Percentiles rank a stretch among this genome's conserved stretches.
Evolutionary conservation across 1,140 invertebrate species (phyloP).

Genomic region (Drosophila bocki): DNA sequence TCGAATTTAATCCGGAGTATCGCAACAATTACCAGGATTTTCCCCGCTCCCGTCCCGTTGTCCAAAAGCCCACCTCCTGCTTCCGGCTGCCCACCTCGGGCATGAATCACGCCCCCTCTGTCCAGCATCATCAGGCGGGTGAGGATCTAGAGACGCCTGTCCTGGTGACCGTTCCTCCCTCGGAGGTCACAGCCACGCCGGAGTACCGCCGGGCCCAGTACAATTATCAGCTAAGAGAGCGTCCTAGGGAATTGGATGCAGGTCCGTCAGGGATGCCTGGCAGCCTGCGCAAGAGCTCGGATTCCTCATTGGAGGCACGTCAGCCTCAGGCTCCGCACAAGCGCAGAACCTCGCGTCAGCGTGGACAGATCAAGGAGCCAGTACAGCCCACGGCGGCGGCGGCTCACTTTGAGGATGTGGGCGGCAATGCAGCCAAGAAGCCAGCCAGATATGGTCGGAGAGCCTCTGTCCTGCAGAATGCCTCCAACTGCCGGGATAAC

Average conservation of each 20-base stretch:
- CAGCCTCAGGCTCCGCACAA: constrained; percentile 48
- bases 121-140: constrained; percentile 19
- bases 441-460: constrained; percentile 71
- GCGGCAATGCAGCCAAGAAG: constrained; percentile 54
- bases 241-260: constrained; percentile 45
- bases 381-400: constrained; percentile 5
- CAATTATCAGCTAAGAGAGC: constrained; percentile 76
- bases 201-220: constrained; percentile 78
- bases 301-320: constrained; percentile 58
- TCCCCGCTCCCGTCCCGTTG: constrained; percentile 76
- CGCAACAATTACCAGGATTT: constrained; percentile 79
- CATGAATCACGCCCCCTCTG: constrained; percentile 8
- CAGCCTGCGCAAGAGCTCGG: constrained; percentile 62
- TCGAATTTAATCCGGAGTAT: constrained; percentile 84
- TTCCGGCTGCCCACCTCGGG: constrained; percentile 71
- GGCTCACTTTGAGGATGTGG: constrained; percentile 61
- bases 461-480: constrained; percentile 72
- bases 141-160: constrained; percentile 28
- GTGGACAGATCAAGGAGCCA: constrained; percentile 40
- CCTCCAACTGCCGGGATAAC: constrained; percentile 67
- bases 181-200: constrained; percentile 71
- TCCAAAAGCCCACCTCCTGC: constrained; percentile 77
- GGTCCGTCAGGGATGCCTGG: constrained; percentile 4
- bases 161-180: constrained; percentile 39
- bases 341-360: constrained; percentile 57